Conservation (phyloP, 1,140 invertebrate genomes). For the Belonocnema kinseyi region DNA sequence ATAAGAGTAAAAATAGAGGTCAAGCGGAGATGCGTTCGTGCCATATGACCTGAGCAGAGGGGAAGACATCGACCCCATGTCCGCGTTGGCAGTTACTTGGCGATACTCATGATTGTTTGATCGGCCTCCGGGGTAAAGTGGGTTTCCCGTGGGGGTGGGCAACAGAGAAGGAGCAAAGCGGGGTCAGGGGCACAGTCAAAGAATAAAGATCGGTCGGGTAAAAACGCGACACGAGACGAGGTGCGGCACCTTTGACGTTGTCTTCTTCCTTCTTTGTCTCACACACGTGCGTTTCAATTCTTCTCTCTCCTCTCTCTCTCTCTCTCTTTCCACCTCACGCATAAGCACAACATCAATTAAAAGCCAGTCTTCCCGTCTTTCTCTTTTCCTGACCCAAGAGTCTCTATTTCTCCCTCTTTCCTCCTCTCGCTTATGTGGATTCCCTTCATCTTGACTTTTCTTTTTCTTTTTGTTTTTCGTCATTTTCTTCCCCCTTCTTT, state of each 20-base stretch:
- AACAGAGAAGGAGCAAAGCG: conserved; percentile 34
- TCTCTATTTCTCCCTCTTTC: conserved; percentile 30
- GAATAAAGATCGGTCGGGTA: conserved; percentile 60
- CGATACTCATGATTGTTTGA: conserved; percentile 54
- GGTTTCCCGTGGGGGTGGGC: conserved; percentile 11
- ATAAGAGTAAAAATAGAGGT: conserved; percentile 27
- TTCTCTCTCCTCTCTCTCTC: conserved; percentile 45
- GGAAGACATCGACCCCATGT: neutral
- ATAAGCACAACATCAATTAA: conserved; percentile 28
- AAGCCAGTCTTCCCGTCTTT: conserved; percentile 37
- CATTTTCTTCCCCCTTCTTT: conserved; percentile 37
- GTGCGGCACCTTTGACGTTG: conserved; percentile 61
- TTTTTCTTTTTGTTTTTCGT: conserved; percentile 9
- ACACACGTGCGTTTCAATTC: conserved; percentile 51
- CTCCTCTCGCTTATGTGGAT: conserved; percentile 32
- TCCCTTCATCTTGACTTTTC: conserved; percentile 23
- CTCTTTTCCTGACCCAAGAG: neutral
- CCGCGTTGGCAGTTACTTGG: conserved; percentile 11
- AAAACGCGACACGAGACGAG: conserved; percentile 59
- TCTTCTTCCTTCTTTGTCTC: conserved; percentile 53
- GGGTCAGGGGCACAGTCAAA: conserved; percentile 43
- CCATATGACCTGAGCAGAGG: neutral
- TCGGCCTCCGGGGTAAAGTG: conserved; percentile 41
- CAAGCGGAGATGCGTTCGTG: neutral
- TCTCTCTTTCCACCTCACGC: conserved; percentile 40